A percentile compares a stretch with the other conserved stretches of the same genome.
phyloP scores from a whole-genome alignment of 2,797 vertebrate genomes.

The Lophius americanus region DNA sequence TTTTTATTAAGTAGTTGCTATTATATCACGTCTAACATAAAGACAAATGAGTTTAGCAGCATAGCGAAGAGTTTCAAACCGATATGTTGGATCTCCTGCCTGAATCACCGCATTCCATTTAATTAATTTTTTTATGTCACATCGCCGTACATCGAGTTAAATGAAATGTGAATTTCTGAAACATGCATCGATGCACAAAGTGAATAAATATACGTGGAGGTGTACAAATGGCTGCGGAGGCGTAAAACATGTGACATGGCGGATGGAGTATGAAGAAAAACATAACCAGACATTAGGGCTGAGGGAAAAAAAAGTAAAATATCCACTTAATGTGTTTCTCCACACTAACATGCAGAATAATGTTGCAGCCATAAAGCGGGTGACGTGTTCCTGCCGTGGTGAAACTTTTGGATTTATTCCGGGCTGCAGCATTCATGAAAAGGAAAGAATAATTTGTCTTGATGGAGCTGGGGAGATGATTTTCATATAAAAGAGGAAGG shows the following conservation, averaged over 20 bases:
- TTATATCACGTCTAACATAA: no score
- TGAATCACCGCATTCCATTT: no score
- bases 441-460: not conserved
- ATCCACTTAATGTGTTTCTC: constrained; percentile 3
- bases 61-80: no score
- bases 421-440: not conserved
- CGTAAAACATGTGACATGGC: not conserved
- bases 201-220: not conserved
- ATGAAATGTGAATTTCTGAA: no score
- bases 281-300: not conserved
- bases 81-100: no score
- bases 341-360: not conserved
- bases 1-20: no score
- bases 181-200: not conserved
- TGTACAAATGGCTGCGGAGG: not conserved
- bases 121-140: no score
- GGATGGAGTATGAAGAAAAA: not conserved
- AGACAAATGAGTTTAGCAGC: no score
- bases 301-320: not conserved
- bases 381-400: constrained; percentile 19
- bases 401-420: constrained; percentile 7
- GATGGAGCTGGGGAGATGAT: no score
- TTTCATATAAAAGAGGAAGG: no score
- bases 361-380: not conserved
- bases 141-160: no score